These are phyloP conservation scores for Sebastes cheni DNA, from an alignment of 2,797 vertebrate genomes.

Conservation along the genomic window DNA sequence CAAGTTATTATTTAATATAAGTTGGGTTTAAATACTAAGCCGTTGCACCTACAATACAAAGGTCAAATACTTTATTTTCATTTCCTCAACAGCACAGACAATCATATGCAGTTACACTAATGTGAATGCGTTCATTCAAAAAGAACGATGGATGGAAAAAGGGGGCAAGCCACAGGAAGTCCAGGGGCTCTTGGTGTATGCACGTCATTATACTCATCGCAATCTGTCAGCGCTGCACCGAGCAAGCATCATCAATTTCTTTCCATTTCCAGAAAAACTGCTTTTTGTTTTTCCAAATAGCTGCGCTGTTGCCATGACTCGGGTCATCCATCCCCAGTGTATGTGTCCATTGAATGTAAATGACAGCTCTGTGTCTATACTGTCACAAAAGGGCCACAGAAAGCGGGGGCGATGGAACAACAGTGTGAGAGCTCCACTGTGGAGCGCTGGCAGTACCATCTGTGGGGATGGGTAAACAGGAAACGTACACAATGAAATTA, in stretches of 20 bases:
- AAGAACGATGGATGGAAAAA: slow-evolving; percentile 61
- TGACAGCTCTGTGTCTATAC: slow-evolving; percentile 76
- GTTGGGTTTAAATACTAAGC: background rate
- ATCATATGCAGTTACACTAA: slow-evolving; percentile 64
- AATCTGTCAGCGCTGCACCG: slow-evolving; percentile 54
- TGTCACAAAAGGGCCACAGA: slow-evolving; percentile 82
- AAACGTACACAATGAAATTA: slow-evolving; percentile 82
- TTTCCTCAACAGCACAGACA: slow-evolving; percentile 76
- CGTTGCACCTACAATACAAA: slow-evolving; percentile 48
- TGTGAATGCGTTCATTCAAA: slow-evolving; percentile 74
- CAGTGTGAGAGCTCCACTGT: slow-evolving; percentile 75
- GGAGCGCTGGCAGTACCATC: slow-evolving; percentile 80
- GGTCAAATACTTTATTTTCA: slow-evolving; percentile 81
- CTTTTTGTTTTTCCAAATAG: slow-evolving; percentile 72
- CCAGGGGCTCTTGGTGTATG: slow-evolving; percentile 52
- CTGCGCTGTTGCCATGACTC: slow-evolving; percentile 76
- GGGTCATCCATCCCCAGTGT: slow-evolving; percentile 67
- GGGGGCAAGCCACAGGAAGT: slow-evolving; percentile 70
- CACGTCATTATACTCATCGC: slow-evolving; percentile 70
- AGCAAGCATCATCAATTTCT: slow-evolving; percentile 70
- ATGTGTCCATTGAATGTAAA: slow-evolving; percentile 79
- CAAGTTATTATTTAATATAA: background rate
- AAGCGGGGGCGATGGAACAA: slow-evolving; percentile 69
- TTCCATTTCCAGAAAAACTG: slow-evolving; percentile 70
- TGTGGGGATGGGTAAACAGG: slow-evolving; percentile 81